These are phyloP conservation scores for Alethe castanea DNA, from an alignment of 2,113 vertebrate genomes.

Conservation along the genomic window DNA sequence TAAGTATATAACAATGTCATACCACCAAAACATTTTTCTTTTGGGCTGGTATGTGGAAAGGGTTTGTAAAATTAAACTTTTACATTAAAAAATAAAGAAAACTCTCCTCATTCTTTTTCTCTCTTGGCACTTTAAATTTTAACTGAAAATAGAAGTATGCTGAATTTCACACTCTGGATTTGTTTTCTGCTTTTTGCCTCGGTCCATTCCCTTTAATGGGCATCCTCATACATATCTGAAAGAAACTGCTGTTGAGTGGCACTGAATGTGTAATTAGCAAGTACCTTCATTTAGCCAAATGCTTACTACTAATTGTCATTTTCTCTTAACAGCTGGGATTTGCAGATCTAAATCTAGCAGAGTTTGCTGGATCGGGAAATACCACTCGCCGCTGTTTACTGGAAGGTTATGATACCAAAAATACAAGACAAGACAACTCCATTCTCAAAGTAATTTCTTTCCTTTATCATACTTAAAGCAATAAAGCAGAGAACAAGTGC, in stretches of 20 bases:
- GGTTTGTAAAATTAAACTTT: not conserved
- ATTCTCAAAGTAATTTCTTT: conserved; percentile 89
- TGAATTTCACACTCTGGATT: not conserved
- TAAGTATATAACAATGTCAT: not conserved
- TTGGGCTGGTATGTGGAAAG: not conserved
- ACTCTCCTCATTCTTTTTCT: not conserved
- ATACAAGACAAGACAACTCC: conserved; percentile 96
- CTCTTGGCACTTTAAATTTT: not conserved
- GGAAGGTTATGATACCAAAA: conserved; percentile 97
- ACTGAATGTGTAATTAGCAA: not conserved
- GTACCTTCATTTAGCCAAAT: not conserved
- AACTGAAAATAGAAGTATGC: not conserved
- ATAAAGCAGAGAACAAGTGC: not conserved
- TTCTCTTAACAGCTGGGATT: conserved; percentile 88
- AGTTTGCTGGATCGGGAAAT: conserved; percentile 94
- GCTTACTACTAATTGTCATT: not conserved
- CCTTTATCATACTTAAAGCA: not conserved
- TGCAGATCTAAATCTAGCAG: conserved; percentile 94
- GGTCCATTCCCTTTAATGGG: not conserved
- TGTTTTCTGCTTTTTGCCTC: not conserved
- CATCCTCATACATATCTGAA: not conserved
- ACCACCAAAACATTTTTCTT: not conserved
- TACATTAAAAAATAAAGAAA: not conserved
- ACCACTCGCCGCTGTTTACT: conserved; percentile 90
- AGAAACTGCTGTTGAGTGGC: not conserved